Conservation (phyloP, 2,888 invertebrate genomes). For the Flabesymbios commensalis region DNA sequence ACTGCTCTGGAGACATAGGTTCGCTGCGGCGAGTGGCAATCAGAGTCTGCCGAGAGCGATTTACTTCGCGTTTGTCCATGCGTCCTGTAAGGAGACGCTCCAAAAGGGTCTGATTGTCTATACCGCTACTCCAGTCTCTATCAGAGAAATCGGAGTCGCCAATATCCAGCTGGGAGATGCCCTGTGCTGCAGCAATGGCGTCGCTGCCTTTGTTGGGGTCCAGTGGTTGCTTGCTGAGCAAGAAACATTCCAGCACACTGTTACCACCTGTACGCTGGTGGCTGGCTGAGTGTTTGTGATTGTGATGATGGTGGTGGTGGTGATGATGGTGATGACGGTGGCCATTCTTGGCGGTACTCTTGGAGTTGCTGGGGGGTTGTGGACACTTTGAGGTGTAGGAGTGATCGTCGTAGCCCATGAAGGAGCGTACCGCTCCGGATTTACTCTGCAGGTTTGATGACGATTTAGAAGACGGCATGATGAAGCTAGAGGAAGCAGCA, state of each 20-base stretch:
- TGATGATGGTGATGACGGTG: background rate
- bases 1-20: too few species aligned
- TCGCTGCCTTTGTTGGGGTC: conserved; percentile 38
- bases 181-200: conserved; percentile 23
- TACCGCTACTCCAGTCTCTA: background rate
- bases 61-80: conserved; percentile 27
- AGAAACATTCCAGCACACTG: conserved; percentile 28
- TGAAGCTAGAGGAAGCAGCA: too few species aligned
- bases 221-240: conserved; percentile 25
- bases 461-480: too few species aligned
- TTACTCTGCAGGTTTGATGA: too few species aligned
- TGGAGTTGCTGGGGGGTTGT: background rate
- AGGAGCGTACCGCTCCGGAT: too few species aligned
- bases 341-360: background rate
- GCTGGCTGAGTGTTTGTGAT: background rate
- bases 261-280: background rate
- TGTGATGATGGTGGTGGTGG: background rate
- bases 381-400: conserved; percentile 1
- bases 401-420: background rate
- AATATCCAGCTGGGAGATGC: conserved; percentile 23
- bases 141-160: conserved; percentile 9
- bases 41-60: conserved; percentile 16
- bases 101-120: conserved; percentile 13
- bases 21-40: conserved; percentile 18
- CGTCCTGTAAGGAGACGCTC: conserved; percentile 35